Evolutionary conservation across 2,888 invertebrate species (phyloP).

Genomic region (Tethea ocularis): DNA sequence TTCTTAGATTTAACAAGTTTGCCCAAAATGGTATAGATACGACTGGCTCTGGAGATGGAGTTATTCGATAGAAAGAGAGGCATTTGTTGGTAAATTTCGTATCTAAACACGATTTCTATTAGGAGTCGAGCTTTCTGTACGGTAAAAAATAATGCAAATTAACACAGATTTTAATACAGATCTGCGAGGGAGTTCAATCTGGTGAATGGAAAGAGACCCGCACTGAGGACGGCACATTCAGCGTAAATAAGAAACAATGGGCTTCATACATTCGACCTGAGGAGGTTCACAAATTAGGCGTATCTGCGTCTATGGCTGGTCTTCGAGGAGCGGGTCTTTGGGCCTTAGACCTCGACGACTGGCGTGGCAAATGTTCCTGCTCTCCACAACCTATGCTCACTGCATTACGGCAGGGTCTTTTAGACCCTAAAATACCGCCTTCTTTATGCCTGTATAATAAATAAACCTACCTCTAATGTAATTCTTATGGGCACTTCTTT

Average conservation of each 20-base stretch:
- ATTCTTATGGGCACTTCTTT: background rate
- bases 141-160: background rate
- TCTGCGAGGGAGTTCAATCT: slow-evolving; percentile 84
- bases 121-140: too few relatives aligned
- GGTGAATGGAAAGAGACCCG: slow-evolving; percentile 82
- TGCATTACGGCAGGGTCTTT: slow-evolving; percentile 78
- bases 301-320: slow-evolving; percentile 82
- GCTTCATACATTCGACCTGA: slow-evolving; percentile 89
- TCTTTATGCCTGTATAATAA: slow-evolving; percentile 41
- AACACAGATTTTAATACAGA: slow-evolving; percentile 57
- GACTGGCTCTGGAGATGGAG: too few relatives aligned
- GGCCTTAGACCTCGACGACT: slow-evolving; percentile 92
- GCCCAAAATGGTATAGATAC: too few relatives aligned
- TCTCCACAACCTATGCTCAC: slow-evolving; percentile 87
- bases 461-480: slow-evolving; percentile 13
- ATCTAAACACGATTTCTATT: too few relatives aligned
- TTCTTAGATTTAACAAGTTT: too few relatives aligned
- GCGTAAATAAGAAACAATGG: slow-evolving; percentile 89
- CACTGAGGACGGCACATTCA: slow-evolving; percentile 88
- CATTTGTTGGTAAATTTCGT: too few relatives aligned
- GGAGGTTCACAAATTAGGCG: slow-evolving; percentile 85
- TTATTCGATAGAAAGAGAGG: too few relatives aligned
- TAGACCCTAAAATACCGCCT: slow-evolving; percentile 59
- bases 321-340: slow-evolving; percentile 90
- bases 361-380: slow-evolving; percentile 87